phyloP scores from a whole-genome alignment of 30 jellyfish, hydroid and myxozoan species.

The Hydractinia symbiolongicarpus region DNA sequence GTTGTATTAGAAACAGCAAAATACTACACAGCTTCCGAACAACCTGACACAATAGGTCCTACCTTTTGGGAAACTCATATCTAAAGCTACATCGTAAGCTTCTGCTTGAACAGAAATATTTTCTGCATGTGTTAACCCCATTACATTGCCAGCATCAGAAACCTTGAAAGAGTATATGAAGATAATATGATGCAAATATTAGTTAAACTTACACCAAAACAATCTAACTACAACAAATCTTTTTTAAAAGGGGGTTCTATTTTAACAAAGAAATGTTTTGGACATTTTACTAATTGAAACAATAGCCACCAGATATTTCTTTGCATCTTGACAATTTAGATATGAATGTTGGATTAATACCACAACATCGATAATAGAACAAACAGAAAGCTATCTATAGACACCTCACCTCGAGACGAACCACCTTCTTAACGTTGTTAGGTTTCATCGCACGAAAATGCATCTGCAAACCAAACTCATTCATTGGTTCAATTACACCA shows the following conservation, averaged over 20 bases:
- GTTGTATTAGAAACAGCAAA: too few relatives aligned
- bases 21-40: too few relatives aligned
- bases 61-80: conserved; percentile 98
- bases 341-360: too few relatives aligned
- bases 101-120: conserved; percentile 90
- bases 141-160: conserved; percentile 90
- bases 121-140: conserved; percentile 96
- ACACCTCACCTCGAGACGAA: conserved; percentile 71
- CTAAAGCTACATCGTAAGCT: conserved; percentile 96
- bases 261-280: neutral
- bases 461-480: conserved; percentile 91
- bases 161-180: conserved; percentile 35
- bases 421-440: conserved; percentile 63
- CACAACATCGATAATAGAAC: neutral
- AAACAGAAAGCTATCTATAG: neutral
- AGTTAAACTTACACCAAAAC: too few relatives aligned
- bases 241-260: too few relatives aligned
- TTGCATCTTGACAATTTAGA: too few relatives aligned
- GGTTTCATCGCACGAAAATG: conserved; percentile 87
- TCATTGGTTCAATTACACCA: conserved; percentile 82
- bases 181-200: too few relatives aligned
- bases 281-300: neutral
- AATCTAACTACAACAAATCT: too few relatives aligned
- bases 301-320: too few relatives aligned
- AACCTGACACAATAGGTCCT: neutral